Evolutionary conservation across 2,888 invertebrate genomes (phyloP).

Genomic region (Lysandra bellargus): DNA sequence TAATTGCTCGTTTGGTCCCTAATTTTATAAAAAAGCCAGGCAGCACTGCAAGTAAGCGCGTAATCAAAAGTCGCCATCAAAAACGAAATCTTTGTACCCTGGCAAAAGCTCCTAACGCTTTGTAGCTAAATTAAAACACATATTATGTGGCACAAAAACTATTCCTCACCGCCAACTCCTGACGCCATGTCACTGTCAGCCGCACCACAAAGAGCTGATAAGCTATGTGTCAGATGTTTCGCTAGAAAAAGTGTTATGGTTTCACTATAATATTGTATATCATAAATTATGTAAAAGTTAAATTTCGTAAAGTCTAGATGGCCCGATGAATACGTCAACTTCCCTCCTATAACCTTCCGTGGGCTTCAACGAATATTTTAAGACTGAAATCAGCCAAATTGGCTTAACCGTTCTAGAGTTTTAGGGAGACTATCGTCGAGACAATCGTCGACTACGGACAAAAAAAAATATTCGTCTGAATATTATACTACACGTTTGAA

Average conservation of each 20-base stretch:
- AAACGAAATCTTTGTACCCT: neutral
- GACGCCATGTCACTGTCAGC: conserved; percentile 12
- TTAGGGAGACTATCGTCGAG: no score
- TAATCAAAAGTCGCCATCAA: neutral
- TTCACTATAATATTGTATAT: neutral
- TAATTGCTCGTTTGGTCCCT: neutral
- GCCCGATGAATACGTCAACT: no score
- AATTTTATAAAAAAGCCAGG: neutral
- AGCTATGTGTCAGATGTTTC: conserved; percentile 8
- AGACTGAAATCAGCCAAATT: no score
- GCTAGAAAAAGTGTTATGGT: neutral
- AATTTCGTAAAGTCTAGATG: no score
- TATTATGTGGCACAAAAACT: neutral
- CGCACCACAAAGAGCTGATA: neutral
- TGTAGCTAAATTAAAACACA: neutral
- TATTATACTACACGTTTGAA: no score
- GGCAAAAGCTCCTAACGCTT: neutral
- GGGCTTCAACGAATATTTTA: no score
- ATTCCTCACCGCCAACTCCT: neutral
- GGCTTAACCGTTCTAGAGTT: no score
- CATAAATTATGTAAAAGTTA: neutral
- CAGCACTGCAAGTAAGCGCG: neutral
- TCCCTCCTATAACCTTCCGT: no score
- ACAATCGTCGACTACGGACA: no score
- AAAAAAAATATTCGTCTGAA: no score